Evolutionary conservation across 2,797 vertebrate genomes (phyloP).

Genomic region (Sandelia bainsii): DNA sequence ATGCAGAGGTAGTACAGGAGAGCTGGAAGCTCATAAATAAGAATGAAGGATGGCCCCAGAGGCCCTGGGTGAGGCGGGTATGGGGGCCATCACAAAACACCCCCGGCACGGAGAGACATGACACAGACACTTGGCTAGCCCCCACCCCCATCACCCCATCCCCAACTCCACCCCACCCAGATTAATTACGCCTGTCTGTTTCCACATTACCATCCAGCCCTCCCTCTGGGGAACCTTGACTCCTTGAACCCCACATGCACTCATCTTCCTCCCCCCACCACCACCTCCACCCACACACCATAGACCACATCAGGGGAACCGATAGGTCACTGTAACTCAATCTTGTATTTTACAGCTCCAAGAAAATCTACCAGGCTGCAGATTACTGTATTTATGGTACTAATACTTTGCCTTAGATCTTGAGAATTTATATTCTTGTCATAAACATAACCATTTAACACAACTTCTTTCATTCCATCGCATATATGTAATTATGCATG

Average conservation of each 20-base stretch:
- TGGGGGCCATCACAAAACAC: conserved; percentile 71
- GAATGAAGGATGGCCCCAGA: conserved; percentile 83
- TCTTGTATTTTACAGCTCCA: conserved; percentile 59
- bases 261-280: conserved; percentile 37
- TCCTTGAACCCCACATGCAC: conserved; percentile 57
- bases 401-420: conserved; percentile 24
- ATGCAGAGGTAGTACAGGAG: conserved; percentile 76
- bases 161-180: conserved; percentile 52
- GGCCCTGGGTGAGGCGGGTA: conserved; percentile 61
- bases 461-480: conserved; percentile 18
- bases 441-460: conserved; percentile 39
- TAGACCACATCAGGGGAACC: conserved; percentile 35
- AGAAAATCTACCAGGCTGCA: conserved; percentile 50
- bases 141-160: conserved; percentile 45
- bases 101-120: conserved; percentile 59
- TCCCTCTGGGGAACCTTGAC: conserved; percentile 75
- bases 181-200: conserved; percentile 81
- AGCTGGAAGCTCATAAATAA: conserved; percentile 87
- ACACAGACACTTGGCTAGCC: conserved; percentile 64
- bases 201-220: conserved; percentile 74
- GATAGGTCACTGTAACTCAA: conserved; percentile 62
- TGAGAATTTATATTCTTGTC: conserved; percentile 46
- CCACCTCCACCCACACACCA: conserved; percentile 43
- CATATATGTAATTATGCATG: conserved; percentile 58
- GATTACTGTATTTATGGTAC: conserved; percentile 57